Base-by-base conservation (phyloP, 2,888 invertebrate genomes). In the Dasysyrphus albostriatus region DNA sequence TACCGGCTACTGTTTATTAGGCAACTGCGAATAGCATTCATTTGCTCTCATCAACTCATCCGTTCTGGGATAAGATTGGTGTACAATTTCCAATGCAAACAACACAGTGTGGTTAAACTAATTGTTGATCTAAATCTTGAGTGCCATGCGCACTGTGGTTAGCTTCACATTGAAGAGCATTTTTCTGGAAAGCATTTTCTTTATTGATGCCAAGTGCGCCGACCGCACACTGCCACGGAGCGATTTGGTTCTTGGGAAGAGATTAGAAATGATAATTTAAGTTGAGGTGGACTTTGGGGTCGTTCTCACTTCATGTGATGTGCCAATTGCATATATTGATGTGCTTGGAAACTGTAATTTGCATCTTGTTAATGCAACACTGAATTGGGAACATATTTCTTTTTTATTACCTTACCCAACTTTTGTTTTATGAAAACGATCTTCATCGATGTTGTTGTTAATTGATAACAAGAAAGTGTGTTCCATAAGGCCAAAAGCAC, bases 91-190 rank as follows among this genome's bases (percentile, higher is more conserved):
- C 63, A 67, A 69, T 10, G 77, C 76, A 85, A 85, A 85, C 82
- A 85, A 19, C 58, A 59, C 34, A 29, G 77, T 61, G 67, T 76
- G 72, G 84, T 85, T 81, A 76, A 49, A 67, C 81, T 77, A 85
- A 85, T 85, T 85, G 81, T 74, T 73, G 85, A 82, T 85, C 82
- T 82, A 77, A 77, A 85, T 85, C 85, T 82, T 73, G 69, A 58
- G 34, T 12, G 32, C 42, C 7, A 5, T n/a, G 69, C 29, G 32
- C 56, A 37, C 58, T 59, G 34, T 59, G 75, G 75, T 75, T 76
- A 67, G 67, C 34, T 75, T 56, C 56, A 29, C 34, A 37, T 24
- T 51, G 12, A 9, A 67, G 49, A 51, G 49, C 4, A 51, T 16
- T 37, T 24, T 37, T 49, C 19, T 51, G 34, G 12, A 16, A 19